Evolutionary conservation across 1,140 invertebrate species (phyloP).

Genomic region (Listronotus oregonensis): DNA sequence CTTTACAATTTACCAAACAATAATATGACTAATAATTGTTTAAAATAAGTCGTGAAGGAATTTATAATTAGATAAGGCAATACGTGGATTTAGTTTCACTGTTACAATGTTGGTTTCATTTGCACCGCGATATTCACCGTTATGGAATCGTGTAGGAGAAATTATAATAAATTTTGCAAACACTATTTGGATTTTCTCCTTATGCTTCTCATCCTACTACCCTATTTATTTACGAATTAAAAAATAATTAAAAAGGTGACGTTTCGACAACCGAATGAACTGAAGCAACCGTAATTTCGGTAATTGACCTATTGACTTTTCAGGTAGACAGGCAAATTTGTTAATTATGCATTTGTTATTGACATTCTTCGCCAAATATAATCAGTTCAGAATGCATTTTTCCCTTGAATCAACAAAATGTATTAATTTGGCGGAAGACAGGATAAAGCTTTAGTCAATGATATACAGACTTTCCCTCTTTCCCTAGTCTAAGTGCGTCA

Average conservation of each 20-base stretch:
- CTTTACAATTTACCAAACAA: conserved; percentile 3
- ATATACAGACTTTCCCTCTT: too few species aligned
- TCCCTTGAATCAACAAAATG: too few species aligned
- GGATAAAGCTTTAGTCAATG: too few species aligned
- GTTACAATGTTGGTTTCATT: conserved; percentile 8
- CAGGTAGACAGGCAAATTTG: neutral
- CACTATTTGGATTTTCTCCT: conserved; percentile 16
- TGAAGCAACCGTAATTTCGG: neutral
- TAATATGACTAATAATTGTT: conserved; percentile 22
- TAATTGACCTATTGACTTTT: too few species aligned
- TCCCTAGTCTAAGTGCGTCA: too few species aligned
- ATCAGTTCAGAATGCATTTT: neutral
- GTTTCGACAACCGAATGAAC: conserved; percentile 1
- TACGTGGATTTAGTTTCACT: conserved; percentile 20
- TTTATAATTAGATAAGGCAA: conserved; percentile 20
- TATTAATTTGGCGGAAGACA: too few species aligned
- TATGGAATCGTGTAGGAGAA: conserved; percentile 9
- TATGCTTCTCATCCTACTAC: conserved; percentile 9
- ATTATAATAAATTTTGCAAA: conserved; percentile 3
- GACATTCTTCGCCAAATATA: neutral
- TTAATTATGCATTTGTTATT: neutral
- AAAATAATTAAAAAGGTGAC: conserved; percentile 3
- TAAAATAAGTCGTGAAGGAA: conserved; percentile 13
- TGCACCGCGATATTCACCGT: conserved; percentile 9
- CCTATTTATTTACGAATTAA: conserved; percentile 16